Evolutionary conservation across 1,140 invertebrate species (phyloP).

Genomic region (Drosophila repleta): DNA sequence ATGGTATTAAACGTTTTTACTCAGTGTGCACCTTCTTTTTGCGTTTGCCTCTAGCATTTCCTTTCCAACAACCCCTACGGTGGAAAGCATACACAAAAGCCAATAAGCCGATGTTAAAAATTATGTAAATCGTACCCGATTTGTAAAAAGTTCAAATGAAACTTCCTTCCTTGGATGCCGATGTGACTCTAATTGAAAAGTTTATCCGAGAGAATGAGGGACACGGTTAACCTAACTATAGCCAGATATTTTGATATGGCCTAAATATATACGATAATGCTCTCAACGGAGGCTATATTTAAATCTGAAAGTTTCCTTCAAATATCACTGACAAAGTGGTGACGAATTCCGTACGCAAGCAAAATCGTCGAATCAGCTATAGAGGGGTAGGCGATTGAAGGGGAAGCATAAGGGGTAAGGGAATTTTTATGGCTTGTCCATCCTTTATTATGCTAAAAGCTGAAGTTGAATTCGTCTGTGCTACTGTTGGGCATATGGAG

Average conservation of each 20-base stretch:
- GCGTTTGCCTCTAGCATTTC: no score
- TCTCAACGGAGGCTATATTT: not conserved
- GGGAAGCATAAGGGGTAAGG: not conserved
- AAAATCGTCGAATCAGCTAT: not conserved
- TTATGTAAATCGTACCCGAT: conserved; percentile 73
- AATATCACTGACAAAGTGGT: no score
- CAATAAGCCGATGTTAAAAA: conserved; percentile 77
- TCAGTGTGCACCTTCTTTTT: no score
- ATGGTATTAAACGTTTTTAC: no score
- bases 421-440: conserved; percentile 1
- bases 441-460: no score
- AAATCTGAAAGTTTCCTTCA: no score
- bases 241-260: conserved; percentile 10
- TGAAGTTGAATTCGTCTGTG: no score
- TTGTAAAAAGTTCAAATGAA: conserved; percentile 67
- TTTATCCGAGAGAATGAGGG: conserved; percentile 15
- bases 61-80: no score
- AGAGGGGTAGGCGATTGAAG: not conserved
- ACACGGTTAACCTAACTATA: conserved; percentile 23
- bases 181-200: conserved; percentile 72
- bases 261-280: not conserved
- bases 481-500: conserved; percentile 63
- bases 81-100: conserved; percentile 41
- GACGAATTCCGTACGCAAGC: not conserved
- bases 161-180: conserved; percentile 20